These are phyloP conservation scores for Coranthus polyacanthus DNA, from an alignment of 2,797 vertebrate species.

Conservation along the genomic window DNA sequence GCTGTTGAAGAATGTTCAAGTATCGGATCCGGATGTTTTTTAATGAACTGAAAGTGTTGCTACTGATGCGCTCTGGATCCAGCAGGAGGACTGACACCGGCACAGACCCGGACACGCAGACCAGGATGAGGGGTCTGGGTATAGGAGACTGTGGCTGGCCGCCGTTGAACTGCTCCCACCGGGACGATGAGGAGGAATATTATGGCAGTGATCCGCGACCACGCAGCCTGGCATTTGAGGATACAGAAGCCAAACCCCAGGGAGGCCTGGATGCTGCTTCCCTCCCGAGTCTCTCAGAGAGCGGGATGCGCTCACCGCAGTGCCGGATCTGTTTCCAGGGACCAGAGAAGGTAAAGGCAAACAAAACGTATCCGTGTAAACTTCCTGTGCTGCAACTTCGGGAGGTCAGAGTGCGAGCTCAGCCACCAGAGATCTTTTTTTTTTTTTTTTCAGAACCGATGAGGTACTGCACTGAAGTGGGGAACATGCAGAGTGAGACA, in stretches of 20 bases:
- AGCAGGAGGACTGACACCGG: constrained; percentile 84
- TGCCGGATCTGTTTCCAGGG: constrained; percentile 94
- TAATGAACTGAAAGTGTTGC: constrained; percentile 91
- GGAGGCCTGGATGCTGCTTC: constrained; percentile 84
- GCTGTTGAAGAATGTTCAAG: constrained; percentile 88
- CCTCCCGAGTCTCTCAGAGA: constrained; percentile 88
- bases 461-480: not conserved
- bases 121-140: constrained; percentile 77
- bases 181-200: constrained; percentile 89
- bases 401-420: not conserved
- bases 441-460: too few species aligned
- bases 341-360: constrained; percentile 87
- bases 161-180: constrained; percentile 86
- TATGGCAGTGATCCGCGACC: constrained; percentile 85
- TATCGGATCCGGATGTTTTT: constrained; percentile 90
- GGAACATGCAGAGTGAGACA: not conserved
- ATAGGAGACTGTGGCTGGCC: constrained; percentile 88
- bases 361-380: not conserved
- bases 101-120: constrained; percentile 75
- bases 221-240: constrained; percentile 81
- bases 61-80: constrained; percentile 88
- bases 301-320: constrained; percentile 88
- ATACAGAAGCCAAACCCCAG: constrained; percentile 76
- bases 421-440: too few species aligned
- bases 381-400: not conserved